Base-by-base conservation (phyloP, 2,113 vertebrate genomes). In the Pleuronectes platessa region DNA sequence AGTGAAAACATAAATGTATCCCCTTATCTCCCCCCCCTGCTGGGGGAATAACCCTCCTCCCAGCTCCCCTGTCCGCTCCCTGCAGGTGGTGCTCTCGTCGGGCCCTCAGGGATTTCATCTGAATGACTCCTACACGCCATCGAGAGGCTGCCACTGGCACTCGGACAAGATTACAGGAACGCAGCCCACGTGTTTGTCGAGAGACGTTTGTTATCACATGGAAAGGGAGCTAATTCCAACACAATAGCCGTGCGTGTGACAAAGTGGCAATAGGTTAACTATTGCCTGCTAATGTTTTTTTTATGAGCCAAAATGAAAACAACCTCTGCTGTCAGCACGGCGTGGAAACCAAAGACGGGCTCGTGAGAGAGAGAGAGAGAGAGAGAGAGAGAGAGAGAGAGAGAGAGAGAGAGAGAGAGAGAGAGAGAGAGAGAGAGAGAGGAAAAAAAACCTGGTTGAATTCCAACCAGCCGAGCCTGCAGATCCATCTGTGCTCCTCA, bases 21-120 rank as follows among this genome's bases (percentile, higher is more conserved):
- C 37, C 18, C 77, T 91, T 92, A 91, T 92, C 89, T 84, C 66
- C 68, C 47, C 47, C 40, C 62, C 74, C 45, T 70, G 58, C 61
- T 75, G 63, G 27, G 68, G 70, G 51, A 84, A 56, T 62, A 73
- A 60, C n/a, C 54, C 65, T 73, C 49, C 73, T 62, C 71, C 65
- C 23, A 61, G 24, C 56, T 51, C 65, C 62, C 21, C 64, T 60
- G 42, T 68, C 60, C 0, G 0, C 68, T 73, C 71, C 56, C 58
- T 65, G 81, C 80, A 89, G 86, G 84, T 85, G 75, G 18, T 62
- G 37, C 49, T 31, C 66, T 83, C 26, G 3, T 82, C 42, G 37
- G 24, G 53, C 26, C 60, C 42, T 23, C 53, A 12, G 26, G 45
- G 51, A 17, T 37, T 20, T 27, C 49, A 7, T 72, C 26, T 53